Evolutionary conservation across 2,113 vertebrate genomes (phyloP), one percentile per base, ranked within the genome.

Genomic region (Periophthalmodon schlosseri): DNA sequence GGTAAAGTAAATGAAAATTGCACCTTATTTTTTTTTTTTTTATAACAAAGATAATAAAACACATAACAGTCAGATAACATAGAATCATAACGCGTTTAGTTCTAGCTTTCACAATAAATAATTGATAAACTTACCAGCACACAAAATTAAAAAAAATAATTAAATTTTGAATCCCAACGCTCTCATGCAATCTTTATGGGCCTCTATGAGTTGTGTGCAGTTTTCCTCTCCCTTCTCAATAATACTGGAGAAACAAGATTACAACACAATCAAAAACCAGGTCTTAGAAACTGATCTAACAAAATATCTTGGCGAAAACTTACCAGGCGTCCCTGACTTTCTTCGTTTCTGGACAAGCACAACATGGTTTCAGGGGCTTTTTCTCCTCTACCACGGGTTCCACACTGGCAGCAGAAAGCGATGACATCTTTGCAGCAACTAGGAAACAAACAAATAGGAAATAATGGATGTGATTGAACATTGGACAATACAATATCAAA

Each of bases 161-260:
- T 90, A 99, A 70, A 99, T 92, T 88, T 98, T 99, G 91, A 99
- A 99, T 54, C 98, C 98, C 78, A 99, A 93, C 1, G 96, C 95
- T 91, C 96, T 95, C 98, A 99, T 97, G 80, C 98, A 99, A 1
- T 96, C 96, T 80, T 99, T 99, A 87, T 99, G 98, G n/a, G 96
- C 97, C 84, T 99, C 96, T 7, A 99, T 99, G 10, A 99, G 93
- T 34, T 88, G 89, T 70, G 90, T 84, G 91, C 98, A 99, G 14
- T 93, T 89, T 67, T 98, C 97, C 86, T 98, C 97, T n/a, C 98
- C 98, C 83, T 96, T 99, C 78, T 99, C 98, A 63, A 99, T 95
- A 87, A 99, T 98, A 89, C 98, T 99, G 87, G 9, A 50, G 89
- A 68, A 87, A 68, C 15, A 56, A 33, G 49, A 33, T 74, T 44